Conservation (phyloP, 2,113 vertebrate genomes). For the Anarhynchus alexandrinus region DNA sequence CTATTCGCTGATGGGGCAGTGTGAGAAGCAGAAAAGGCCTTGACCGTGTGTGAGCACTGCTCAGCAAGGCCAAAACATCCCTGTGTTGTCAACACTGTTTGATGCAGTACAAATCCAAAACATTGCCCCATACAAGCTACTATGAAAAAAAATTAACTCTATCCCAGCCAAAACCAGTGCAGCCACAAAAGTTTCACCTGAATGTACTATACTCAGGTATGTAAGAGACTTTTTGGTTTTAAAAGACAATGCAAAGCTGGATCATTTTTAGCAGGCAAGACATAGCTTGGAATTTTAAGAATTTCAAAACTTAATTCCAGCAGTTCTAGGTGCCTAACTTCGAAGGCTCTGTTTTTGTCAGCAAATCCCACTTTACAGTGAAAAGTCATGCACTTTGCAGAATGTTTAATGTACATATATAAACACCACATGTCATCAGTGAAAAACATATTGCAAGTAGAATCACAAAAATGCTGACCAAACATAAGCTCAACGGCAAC, state of each 20-base stretch:
- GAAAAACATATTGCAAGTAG: not conserved
- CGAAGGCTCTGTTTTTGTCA: not conserved
- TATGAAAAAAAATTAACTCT: not conserved
- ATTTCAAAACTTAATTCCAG: not conserved
- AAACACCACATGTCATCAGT: not conserved
- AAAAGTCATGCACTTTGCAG: not conserved
- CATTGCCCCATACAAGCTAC: not conserved
- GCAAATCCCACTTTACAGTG: not conserved
- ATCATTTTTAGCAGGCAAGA: not conserved
- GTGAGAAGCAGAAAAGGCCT: not conserved
- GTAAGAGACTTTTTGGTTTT: not conserved
- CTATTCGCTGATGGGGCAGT: rapidly evolving
- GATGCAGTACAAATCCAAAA: not conserved
- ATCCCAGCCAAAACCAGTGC: not conserved
- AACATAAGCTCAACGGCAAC: not conserved
- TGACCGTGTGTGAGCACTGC: not conserved
- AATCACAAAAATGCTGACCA: not conserved
- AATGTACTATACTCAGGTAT: not conserved
- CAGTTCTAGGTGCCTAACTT: not conserved
- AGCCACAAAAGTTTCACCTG: not conserved
- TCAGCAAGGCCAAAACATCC: not conserved
- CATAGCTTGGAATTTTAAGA: not conserved
- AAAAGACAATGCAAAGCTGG: not conserved
- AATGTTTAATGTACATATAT: not conserved
- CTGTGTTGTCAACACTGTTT: not conserved